Evolutionary conservation across 2,888 invertebrate genomes (phyloP).

Genomic region (Pyrgus malvae): DNA sequence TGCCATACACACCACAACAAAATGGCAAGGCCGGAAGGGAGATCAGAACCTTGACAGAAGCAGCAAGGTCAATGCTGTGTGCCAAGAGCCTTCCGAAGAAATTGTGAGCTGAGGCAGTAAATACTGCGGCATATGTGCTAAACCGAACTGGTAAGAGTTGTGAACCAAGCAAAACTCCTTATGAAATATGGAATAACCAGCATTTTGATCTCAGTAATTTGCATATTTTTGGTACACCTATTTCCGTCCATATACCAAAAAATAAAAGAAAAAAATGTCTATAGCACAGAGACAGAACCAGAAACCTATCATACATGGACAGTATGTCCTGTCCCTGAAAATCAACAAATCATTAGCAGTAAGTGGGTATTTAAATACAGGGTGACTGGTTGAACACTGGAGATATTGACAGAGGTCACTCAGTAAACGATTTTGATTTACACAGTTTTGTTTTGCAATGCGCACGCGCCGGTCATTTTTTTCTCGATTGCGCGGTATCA

Average conservation of each 20-base stretch:
- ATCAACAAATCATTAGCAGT: constrained; percentile 28
- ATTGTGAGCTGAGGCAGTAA: constrained; percentile 8
- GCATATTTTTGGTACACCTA: neutral
- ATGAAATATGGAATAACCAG: neutral
- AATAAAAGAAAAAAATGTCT: neutral
- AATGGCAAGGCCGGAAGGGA: constrained; percentile 27
- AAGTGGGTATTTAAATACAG: constrained; percentile 39
- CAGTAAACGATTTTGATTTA: no score
- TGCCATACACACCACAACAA: constrained; percentile 32
- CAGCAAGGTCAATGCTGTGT: constrained; percentile 1
- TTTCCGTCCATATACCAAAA: neutral
- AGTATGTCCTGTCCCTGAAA: constrained; percentile 11
- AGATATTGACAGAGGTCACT: no score
- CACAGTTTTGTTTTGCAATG: no score
- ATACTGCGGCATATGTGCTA: constrained; percentile 7
- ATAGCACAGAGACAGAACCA: neutral
- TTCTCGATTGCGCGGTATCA: no score
- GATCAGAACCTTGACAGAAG: neutral
- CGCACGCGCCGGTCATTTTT: no score
- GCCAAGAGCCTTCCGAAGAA: neutral
- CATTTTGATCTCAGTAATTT: neutral
- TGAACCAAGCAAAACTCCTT: neutral
- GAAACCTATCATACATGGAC: constrained; percentile 30
- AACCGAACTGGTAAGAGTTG: neutral
- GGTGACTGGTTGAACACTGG: no score